These are phyloP conservation scores for Typhlichthys subterraneus DNA, from an alignment of 2,797 vertebrate genomes.

Conservation along the genomic window DNA sequence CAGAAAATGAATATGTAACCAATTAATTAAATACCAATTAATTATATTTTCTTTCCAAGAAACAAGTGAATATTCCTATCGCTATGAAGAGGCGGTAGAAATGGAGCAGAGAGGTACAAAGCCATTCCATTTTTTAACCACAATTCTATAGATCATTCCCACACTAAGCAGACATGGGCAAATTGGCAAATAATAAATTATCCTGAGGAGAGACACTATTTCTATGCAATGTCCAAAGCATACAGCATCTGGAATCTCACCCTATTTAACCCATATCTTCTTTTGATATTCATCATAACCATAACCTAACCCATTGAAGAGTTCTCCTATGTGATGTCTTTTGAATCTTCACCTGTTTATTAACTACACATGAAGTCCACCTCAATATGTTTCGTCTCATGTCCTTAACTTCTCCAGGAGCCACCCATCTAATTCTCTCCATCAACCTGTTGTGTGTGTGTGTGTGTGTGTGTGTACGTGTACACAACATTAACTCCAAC, in stretches of 20 bases:
- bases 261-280: slow-evolving; percentile 30
- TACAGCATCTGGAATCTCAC: neutral
- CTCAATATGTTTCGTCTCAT: neutral
- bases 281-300: slow-evolving; percentile 11
- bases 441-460: slow-evolving; percentile 5
- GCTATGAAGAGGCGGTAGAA: slow-evolving; percentile 51
- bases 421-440: slow-evolving; percentile 13
- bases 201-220: neutral
- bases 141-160: slow-evolving; percentile 19
- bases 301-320: neutral
- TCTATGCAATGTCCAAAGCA: neutral
- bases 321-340: neutral
- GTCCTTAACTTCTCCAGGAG: neutral
- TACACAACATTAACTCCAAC: slow-evolving; percentile 1
- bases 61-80: slow-evolving; percentile 53
- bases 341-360: neutral
- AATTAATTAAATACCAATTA: neutral
- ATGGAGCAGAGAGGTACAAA: slow-evolving; percentile 59
- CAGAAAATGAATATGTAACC: neutral
- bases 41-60: slow-evolving; percentile 38
- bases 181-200: neutral
- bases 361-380: neutral
- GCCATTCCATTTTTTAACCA: neutral
- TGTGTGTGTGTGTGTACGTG: neutral
- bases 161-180: neutral